Base-by-base conservation (phyloP, 2,888 invertebrate species). In the Halocaridina rubra region DNA sequence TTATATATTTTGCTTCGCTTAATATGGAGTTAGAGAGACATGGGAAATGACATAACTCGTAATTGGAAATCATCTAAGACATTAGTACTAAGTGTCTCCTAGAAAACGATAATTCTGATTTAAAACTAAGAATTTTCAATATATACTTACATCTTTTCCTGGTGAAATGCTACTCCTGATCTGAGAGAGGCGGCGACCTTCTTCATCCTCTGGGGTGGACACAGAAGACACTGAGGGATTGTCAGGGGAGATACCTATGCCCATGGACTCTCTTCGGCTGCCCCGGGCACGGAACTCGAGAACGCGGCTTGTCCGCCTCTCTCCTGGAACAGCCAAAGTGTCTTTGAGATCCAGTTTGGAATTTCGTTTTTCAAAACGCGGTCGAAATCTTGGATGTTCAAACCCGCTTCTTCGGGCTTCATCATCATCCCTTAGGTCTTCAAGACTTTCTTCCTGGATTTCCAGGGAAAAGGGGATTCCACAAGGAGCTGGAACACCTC, bases 381-480 rank as follows among this genome's bases (percentile, higher is more conserved):
- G 2, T 22, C 46, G 79, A 30, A 22, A 2, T 13, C 16, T 10
- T 1, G 10, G 16, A 46, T 10, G 16, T 16, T 46, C 46, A 13
- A 46, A 13, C 10, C 10, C 16, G 1, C 46, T 16, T 46, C 16
- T 67, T 24, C 27, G 16, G 16, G 16, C 67, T 24, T 22, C 64
- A 1, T 46, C 61, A 2, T 16, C 64, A 67, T 74, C 74, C 32
- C 72, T 74, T 32, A 71, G 7, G 24, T 80, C 80, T 69, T 80
- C 80, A 1, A 74, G 80, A 4, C 72, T 27, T 27, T 80, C 80
- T n/a, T 80, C 80, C 59, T 80, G 80, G 29, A 64, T 64, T 30
- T 80, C 80, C 4, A 80, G 61, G 16, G 29, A 61, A 29, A 19
- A 80, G 22, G 61, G 80, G 3, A 61, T 67, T 8, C 74, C 80